Evolutionary conservation across 2,888 invertebrate species (phyloP).

Genomic region (Cerastis leucographa): DNA sequence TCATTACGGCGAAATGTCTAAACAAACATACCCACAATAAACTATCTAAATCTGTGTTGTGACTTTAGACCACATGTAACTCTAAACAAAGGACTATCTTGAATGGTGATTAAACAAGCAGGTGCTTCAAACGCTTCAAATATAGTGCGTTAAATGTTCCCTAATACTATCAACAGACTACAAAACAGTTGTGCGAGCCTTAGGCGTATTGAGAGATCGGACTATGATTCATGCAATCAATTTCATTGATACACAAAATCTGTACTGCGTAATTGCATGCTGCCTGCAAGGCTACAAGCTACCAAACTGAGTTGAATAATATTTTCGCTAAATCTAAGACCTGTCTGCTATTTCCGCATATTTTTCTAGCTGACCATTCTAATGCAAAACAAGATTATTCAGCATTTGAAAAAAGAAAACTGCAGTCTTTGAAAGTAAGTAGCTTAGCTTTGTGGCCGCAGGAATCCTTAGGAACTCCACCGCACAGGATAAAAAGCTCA

Average conservation of each 20-base stretch:
- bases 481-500: not conserved
- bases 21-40: conserved; percentile 10
- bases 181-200: conserved; percentile 44
- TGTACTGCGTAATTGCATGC: conserved; percentile 11
- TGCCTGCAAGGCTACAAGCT: conserved; percentile 19
- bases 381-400: not conserved
- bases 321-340: conserved; percentile 1
- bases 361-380: not conserved
- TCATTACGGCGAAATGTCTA: not conserved
- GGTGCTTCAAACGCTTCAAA: conserved; percentile 24
- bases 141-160: conserved; percentile 34
- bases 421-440: not conserved
- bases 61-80: conserved; percentile 5
- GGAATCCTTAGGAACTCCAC: conserved; percentile 14
- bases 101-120: conserved; percentile 23
- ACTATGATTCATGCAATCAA: conserved; percentile 24
- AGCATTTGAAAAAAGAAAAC: not conserved
- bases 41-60: not conserved
- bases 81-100: conserved; percentile 1
- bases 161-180: conserved; percentile 38
- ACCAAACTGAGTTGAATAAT: not conserved
- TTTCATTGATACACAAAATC: conserved; percentile 21
- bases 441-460: not conserved
- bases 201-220: conserved; percentile 24
- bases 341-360: not conserved